phyloP scores from a whole-genome alignment of 2,797 vertebrate genomes.

The Chloroceryle amazona region DNA sequence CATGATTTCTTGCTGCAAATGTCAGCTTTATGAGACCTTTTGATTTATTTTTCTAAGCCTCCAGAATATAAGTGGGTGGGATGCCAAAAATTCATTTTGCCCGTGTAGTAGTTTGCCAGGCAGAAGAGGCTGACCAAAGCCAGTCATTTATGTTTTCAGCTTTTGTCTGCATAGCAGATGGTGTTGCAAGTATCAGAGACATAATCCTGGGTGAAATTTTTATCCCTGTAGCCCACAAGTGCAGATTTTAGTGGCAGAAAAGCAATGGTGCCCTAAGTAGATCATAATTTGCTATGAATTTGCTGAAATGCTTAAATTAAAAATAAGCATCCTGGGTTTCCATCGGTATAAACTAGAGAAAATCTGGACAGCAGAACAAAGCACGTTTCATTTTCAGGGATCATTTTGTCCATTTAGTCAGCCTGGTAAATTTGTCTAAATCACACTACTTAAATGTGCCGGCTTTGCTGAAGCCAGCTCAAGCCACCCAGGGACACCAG shows the following conservation, averaged over 20 bases:
- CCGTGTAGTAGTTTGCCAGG: neutral
- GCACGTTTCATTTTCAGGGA: conserved; percentile 18
- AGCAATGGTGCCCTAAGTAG: neutral
- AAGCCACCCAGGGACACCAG: conserved; percentile 24
- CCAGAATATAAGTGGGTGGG: neutral
- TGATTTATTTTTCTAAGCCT: neutral
- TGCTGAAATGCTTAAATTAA: conserved; percentile 31
- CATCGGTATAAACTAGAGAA: conserved; percentile 30
- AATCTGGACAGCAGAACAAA: conserved; percentile 52
- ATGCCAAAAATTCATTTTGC: neutral
- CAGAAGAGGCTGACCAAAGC: conserved; percentile 2
- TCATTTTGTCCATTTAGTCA: conserved; percentile 48
- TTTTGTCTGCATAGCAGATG: conserved; percentile 39
- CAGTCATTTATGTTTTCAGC: conserved; percentile 22
- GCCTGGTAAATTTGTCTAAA: conserved; percentile 40
- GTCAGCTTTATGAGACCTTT: neutral
- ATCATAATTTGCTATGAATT: conserved; percentile 25
- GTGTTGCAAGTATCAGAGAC: conserved; percentile 12
- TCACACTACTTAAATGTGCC: neutral
- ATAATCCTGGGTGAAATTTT: conserved; percentile 58
- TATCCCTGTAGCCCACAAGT: conserved; percentile 2
- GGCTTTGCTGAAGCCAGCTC: conserved; percentile 13
- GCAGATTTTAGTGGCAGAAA: conserved; percentile 40
- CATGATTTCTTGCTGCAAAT: neutral
- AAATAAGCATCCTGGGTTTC: conserved; percentile 19